Evolutionary conservation across 2,113 vertebrate species (phyloP), one percentile per base, ranked within the genome.

Genomic region (Junco hyemalis): DNA sequence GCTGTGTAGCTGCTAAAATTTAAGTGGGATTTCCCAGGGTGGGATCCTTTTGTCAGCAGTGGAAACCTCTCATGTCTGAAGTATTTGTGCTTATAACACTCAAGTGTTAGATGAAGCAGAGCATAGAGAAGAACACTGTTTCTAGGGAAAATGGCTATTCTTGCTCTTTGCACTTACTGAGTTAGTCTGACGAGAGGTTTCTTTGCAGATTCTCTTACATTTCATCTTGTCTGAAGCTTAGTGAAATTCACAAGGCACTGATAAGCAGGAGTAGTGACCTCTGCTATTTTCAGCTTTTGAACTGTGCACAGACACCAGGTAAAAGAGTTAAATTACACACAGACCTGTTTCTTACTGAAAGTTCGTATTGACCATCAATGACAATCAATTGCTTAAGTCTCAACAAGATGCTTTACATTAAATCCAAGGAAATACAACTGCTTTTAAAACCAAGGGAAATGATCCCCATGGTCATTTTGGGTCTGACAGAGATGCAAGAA

Each of bases 11-110:
- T 70, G 68, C 74, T 94, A 63, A 93, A 93, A 86, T 91, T 70
- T 88, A 88, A 87, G 76, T 93, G 69, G 88, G 69, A 86, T 96
- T 96, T 95, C 85, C 82, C 82, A 86, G 60, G 33, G 48, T 80
- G 65, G 57, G 61, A 88, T 90, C 57, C 59, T 53, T 92, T 90
- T 86, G 82, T 93, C 29, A 74, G 69, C 3, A 2, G 48, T 73
- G 51, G 79, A 92, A 96, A 90, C 76, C 82, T 93, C 74, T 96
- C 50, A 78, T 35, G 48, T 86, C 68, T 94, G 54, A 81, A 88
- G 72, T 83, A 61, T 92, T 88, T 84, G 88, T 92, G 72, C 60
- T 92, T 93, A 11, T 45, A 95, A 68, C 83, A 38, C 60, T 97
- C n/a, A 71, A 90, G 86, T 36, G 59, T 87, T 84, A 79, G 51